Conservation (phyloP, 2,113 vertebrate species). For the Corvus moneduloides region DNA sequence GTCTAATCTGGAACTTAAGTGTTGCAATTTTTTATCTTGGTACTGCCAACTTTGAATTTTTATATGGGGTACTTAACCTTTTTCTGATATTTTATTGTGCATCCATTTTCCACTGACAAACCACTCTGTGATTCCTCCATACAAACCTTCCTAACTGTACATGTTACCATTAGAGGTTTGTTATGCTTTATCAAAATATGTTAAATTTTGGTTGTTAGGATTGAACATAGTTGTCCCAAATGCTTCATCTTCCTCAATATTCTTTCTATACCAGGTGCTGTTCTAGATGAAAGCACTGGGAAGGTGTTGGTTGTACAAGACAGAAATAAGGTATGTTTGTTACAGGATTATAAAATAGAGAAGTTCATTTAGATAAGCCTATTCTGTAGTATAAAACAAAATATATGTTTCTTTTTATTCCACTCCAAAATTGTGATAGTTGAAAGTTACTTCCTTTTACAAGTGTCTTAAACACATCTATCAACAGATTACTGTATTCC, state of each 20-base stretch:
- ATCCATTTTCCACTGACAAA: background rate
- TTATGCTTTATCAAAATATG: background rate
- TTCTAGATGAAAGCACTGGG: conserved; percentile 84
- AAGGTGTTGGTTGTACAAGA: conserved; percentile 94
- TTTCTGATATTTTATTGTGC: background rate
- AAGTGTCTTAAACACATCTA: background rate
- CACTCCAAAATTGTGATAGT: background rate
- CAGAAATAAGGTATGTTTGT: conserved; percentile 84
- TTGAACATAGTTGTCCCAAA: background rate
- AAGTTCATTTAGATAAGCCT: background rate
- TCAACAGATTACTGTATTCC: background rate
- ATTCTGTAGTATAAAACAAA: background rate
- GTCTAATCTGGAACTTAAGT: background rate
- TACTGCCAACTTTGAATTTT: background rate
- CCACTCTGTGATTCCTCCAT: background rate
- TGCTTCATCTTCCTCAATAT: background rate
- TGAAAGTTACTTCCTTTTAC: background rate
- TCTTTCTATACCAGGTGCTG: conserved; percentile 80
- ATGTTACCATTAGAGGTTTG: background rate
- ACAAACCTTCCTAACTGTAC: background rate
- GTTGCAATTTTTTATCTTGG: background rate
- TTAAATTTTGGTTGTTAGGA: background rate
- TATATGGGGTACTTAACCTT: background rate
- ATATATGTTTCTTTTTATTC: background rate
- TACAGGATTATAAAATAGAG: background rate